Percentiles rank a stretch among this genome's conserved stretches.
phyloP scores from a whole-genome alignment of 2,888 invertebrate genomes.

The Agrotis ipsilon region DNA sequence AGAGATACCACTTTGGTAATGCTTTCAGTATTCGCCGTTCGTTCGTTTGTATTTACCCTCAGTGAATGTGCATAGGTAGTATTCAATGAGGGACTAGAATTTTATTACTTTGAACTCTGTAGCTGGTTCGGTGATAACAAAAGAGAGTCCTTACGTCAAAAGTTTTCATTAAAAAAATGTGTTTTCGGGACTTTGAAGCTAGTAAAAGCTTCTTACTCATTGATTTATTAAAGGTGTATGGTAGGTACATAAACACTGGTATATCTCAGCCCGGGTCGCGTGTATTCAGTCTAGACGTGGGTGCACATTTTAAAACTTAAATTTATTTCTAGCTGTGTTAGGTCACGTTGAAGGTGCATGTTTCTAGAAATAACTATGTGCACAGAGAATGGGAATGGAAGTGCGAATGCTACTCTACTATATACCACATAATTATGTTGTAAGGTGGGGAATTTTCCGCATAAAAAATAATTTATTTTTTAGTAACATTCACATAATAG shows the following conservation, averaged over 20 bases:
- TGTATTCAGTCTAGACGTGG: slow-evolving; percentile 22
- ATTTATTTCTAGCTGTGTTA: slow-evolving; percentile 50
- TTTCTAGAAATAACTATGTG: slow-evolving; percentile 45
- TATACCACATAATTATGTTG: not conserved
- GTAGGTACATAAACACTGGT: not conserved
- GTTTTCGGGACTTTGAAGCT: slow-evolving; percentile 11
- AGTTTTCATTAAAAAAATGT: slow-evolving; percentile 13
- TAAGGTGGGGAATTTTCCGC: not conserved
- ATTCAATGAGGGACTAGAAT: slow-evolving; percentile 36
- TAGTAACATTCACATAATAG: not conserved
- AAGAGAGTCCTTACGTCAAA: not conserved
- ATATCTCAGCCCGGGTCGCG: slow-evolving; percentile 18
- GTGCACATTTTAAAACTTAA: slow-evolving; percentile 54
- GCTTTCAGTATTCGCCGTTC: slow-evolving; percentile 54
- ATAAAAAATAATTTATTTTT: not conserved
- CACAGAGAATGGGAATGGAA: slow-evolving; percentile 20
- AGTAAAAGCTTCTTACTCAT: not conserved
- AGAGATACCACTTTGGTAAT: slow-evolving; percentile 60
- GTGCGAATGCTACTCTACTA: not conserved
- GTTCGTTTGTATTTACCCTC: slow-evolving; percentile 47
- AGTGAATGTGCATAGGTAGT: slow-evolving; percentile 27
- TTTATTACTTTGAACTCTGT: slow-evolving; percentile 16
- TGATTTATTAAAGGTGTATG: not conserved
- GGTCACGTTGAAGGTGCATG: slow-evolving; percentile 52
- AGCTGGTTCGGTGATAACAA: slow-evolving; percentile 3